Evolutionary conservation across 1,140 invertebrate species (phyloP).

Genomic region (Drosophila obscura): DNA sequence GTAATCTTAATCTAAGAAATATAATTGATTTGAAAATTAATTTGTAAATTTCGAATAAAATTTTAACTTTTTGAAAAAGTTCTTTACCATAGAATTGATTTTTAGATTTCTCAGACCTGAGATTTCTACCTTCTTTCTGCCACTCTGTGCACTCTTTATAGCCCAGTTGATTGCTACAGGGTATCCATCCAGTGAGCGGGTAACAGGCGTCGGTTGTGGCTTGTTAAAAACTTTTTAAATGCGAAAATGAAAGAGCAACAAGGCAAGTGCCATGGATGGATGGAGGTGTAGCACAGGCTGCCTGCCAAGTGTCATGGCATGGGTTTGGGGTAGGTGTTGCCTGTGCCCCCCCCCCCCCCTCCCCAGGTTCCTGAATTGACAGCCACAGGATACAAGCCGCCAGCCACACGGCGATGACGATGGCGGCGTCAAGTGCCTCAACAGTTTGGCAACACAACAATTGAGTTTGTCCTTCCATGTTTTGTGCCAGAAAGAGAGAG

Average conservation of each 20-base stretch:
- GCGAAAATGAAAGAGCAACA: constrained; percentile 83
- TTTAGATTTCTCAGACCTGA: no score
- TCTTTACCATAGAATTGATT: neutral
- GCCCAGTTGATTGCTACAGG: constrained; percentile 9
- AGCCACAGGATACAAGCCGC: constrained; percentile 67
- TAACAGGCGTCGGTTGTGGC: constrained; percentile 37
- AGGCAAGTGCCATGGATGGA: constrained; percentile 30
- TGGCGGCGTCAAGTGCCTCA: constrained; percentile 67
- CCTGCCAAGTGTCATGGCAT: neutral
- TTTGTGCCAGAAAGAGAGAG: neutral
- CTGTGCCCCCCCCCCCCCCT: neutral
- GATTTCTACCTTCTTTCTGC: no score
- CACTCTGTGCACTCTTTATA: no score
- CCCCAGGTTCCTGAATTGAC: constrained; percentile 54
- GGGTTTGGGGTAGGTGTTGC: neutral
- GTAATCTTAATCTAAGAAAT: no score
- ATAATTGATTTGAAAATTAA: no score
- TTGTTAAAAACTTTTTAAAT: constrained; percentile 75
- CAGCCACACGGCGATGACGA: constrained; percentile 9
- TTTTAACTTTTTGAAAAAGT: neutral
- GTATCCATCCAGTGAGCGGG: constrained; percentile 2
- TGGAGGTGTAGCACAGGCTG: neutral
- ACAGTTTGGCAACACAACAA: constrained; percentile 75
- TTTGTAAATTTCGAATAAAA: neutral
- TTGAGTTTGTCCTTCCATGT: constrained; percentile 58